Base-by-base conservation (phyloP, 1,140 invertebrate genomes). In the Radopholus similis region DNA sequence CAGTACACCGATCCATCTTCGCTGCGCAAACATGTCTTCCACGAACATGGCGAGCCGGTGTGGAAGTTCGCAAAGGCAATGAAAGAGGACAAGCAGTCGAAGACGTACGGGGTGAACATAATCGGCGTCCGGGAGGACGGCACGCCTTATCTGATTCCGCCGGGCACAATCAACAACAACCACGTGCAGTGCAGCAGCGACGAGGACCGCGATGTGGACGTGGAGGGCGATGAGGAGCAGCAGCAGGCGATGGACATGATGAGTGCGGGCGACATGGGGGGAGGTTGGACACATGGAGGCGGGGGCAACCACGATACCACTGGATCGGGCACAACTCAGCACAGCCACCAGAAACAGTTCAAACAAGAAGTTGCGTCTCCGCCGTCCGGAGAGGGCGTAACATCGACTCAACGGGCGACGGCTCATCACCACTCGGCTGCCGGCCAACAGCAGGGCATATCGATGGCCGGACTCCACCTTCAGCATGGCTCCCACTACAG, bases 1-100 rank as follows among this genome's bases (percentile, higher is more conserved):
- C 87, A 93, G 18, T 98, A 98, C 82, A 98, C 95, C 0, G 93
- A 89, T 76, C 94, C 94, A 0, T 95, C 92, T 57, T 96, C 93
- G 0, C 84, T 97, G 18, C 84, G 94, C 21, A 97, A 97, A 83
- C 94, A 97, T 82, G 93, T 97, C 0, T 97, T 97, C 83, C 97
- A 95, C 0, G 94, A 97, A 0, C 95, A 99, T 80, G 95, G 95
- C 0, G 90, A 94, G 5, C 32, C 35, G 8, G 59, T 62, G 42
- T 62, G 59, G 59, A 35, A 42, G 4, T 62, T 62, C 47, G 59
- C 59, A 3, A 62, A 62, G 49, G 34, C 35, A n/a, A 62, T 32
- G 11, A 62, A 62, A n/a, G 59, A 62, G 49, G 49, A 49, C 4
- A 62, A 62, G 11, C 32, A 42, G 13, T 42, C 59, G 11, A 62